Evolutionary conservation across 2,797 vertebrate species (phyloP), one percentile per base, ranked within the genome.

Genomic region (Allobates femoralis): DNA sequence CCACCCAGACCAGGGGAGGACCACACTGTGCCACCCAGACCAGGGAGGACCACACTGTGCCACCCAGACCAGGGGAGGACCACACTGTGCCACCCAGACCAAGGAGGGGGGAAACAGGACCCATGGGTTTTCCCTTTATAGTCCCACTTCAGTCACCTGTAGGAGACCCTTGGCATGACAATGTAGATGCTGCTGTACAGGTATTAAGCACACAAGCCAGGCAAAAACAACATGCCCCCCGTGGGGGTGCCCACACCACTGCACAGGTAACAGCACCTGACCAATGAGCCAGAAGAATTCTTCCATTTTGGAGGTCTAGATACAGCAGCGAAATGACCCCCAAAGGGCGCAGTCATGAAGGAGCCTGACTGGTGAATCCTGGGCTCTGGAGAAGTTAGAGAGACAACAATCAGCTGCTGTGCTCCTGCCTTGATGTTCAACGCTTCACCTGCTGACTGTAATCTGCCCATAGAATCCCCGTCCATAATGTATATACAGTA

Each of bases 281-380:
- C 81, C 32, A 55, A 53, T 58, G 79, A 69, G 53, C 64, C 79
- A 55, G 62, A 32, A 81, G 79, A 69, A 34, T 32, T 81, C 62
- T 23, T 81, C 79, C 81, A 74, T 55, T 83, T 83, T 53, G 26
- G 62, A 5, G 21, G 11, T 74, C 67, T 74, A 34, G 55, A 1
- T 79, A 64, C 23, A 79, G 78, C 56, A 7, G 78, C 26, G 18
- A 64, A 56, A 58, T 81, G 79, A 51, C 64, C 64, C 32, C 46
- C 66, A 69, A 46, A 32, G 62, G 79, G 79, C 28, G 79, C 51
- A 66, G 62, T 81, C 79, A 81, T 81, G 64, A 30, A 69, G 64
- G 28, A 8, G 67, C 60, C 58, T 58, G 81, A 37, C 50, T 56
- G 79, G 56, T 64, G 34, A 66, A 26, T 64, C 60, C 58, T 3